Evolutionary conservation across 2,888 invertebrate species (phyloP), one percentile per base, ranked within the genome.

Genomic region (Drosophila ustulata): DNA sequence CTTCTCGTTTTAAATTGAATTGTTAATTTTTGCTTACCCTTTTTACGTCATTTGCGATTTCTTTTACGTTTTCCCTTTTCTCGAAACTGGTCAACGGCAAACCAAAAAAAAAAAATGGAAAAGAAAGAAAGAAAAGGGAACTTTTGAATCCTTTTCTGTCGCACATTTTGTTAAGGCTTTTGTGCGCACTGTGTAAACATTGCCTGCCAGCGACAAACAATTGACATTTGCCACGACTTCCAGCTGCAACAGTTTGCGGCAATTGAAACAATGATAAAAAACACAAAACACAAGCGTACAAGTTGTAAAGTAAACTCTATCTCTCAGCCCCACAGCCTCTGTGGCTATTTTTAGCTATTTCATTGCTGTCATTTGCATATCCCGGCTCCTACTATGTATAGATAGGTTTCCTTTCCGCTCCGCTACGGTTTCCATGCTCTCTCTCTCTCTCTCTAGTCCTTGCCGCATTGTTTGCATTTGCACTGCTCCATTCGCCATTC

Each of bases 1-100:
- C 18, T 13, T 61, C 63, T 77, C 63, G 58, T 45, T 86, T 85
- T 88, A 86, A 85, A 85, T 85, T 88, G 88, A 88, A 85, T 88
- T 85, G 85, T 86, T 85, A 88, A 86, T 86, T 87, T 81, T 79
- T 65, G 69, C 65, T 61, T 68, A 71, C 72, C 75, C 75, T 73
- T 78, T 77, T 76, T 61, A 66, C 55, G 63, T 77, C 70, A 77
- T 68, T 71, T 67, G 75, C 57, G 66, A 62, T 67, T 71, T 34
- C 32, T 26, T 37, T n/a, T 45, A 11, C 25, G 13, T 37, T 34
- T 18, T 28, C 18, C 26, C 4, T 8, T n/a, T 43, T 46, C 52
- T 5, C 30, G 7, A 5, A 30, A 30, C 30, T 43, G 28, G 46
- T 34, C 49, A 49, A 32, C 32, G 9, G 32, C 32, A 8, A 32